A percentile compares a stretch with the other conserved stretches of the same genome.
Evolutionary conservation across 2,797 vertebrate species (phyloP).

Genomic region (Liparis tanakae): DNA sequence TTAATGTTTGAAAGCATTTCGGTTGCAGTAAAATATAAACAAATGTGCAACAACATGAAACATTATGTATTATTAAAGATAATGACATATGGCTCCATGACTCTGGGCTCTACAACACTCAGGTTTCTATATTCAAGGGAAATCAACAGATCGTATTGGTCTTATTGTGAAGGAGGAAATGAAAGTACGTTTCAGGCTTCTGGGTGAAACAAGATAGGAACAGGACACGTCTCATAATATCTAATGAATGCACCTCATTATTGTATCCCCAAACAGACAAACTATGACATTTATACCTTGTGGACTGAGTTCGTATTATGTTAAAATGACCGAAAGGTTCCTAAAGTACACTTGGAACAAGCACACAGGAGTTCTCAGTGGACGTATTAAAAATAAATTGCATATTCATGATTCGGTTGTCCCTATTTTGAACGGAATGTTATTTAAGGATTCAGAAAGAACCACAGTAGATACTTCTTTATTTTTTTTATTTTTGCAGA

Average conservation of each 20-base stretch:
- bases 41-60: slow-evolving; percentile 27
- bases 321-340: slow-evolving; percentile 10
- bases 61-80: slow-evolving; percentile 1
- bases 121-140: slow-evolving; percentile 12
- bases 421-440: slow-evolving; percentile 1
- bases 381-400: neutral
- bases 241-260: slow-evolving; percentile 5
- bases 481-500: neutral
- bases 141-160: neutral
- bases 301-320: neutral
- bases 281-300: neutral
- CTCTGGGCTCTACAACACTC: neutral
- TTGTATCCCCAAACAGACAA: slow-evolving; percentile 10
- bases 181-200: neutral
- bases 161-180: neutral
- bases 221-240: neutral
- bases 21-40: slow-evolving; percentile 35
- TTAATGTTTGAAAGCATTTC: slow-evolving; percentile 25
- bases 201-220: neutral
- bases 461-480: neutral
- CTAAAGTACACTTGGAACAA: neutral
- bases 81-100: neutral
- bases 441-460: neutral
- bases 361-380: neutral
- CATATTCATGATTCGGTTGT: neutral